These are phyloP conservation scores for Condylura cristata DNA, from an alignment of 2,113 vertebrate genomes.

Conservation along the genomic window DNA sequence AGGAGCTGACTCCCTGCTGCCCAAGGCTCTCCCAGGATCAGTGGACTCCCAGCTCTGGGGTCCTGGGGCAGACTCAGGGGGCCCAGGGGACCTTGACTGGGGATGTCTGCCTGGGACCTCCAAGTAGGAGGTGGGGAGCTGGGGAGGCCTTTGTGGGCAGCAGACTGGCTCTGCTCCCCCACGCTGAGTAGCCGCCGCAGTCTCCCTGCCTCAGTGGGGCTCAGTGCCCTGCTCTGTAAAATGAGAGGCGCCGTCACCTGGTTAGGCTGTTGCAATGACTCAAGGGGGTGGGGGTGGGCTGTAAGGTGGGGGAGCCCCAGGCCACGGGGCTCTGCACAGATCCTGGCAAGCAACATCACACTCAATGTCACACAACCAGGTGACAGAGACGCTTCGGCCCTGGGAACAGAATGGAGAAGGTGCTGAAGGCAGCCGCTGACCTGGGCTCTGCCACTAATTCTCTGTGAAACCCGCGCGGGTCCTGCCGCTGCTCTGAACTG, in stretches of 20 bases:
- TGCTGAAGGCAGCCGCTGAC: not conserved
- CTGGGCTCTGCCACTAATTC: not conserved
- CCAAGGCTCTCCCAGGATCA: not conserved
- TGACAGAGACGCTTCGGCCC: not conserved
- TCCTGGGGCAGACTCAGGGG: not conserved
- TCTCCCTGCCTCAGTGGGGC: not conserved
- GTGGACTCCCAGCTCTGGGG: not conserved
- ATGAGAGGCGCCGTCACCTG: rapidly evolving
- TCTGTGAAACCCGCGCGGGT: not conserved
- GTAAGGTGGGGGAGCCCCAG: too few relatives aligned
- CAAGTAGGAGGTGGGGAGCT: not conserved
- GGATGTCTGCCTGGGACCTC: too few relatives aligned
- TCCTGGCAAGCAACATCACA: not conserved
- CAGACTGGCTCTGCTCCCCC: not conserved
- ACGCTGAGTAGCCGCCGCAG: not conserved
- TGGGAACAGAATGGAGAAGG: not conserved
- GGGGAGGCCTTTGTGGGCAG: not conserved
- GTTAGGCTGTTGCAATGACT: not conserved
- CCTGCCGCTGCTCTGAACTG: not conserved
- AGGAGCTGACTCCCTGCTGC: not conserved
- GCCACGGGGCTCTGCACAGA: too few relatives aligned
- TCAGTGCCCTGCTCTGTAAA: not conserved
- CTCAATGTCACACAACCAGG: not conserved
- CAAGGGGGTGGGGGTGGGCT: too few relatives aligned
- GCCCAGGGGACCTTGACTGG: not conserved